Percentiles rank a stretch among this genome's conserved stretches.
These are phyloP conservation scores for Lineus longissimus DNA, from an alignment of 1,140 invertebrate species.

Conservation along the genomic window DNA sequence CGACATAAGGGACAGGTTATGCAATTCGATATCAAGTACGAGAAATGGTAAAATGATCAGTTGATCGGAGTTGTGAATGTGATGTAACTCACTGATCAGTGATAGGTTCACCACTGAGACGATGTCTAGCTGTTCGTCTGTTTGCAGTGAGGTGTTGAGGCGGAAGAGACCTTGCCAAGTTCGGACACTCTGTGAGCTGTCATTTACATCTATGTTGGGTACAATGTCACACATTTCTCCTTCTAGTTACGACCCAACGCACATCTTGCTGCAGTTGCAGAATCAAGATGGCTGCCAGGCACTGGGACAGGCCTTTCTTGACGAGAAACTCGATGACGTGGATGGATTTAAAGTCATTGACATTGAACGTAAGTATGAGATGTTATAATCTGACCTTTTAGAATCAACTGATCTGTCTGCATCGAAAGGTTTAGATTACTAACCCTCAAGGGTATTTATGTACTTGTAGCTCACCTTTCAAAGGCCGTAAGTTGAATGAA, in stretches of 20 bases:
- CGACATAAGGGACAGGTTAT: no score
- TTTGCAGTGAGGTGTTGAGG: neutral
- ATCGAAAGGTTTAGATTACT: no score
- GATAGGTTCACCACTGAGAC: no score
- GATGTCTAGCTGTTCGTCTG: neutral
- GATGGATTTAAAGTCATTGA: neutral
- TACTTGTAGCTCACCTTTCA: no score
- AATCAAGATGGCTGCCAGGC: slow-evolving; percentile 2
- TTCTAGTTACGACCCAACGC: neutral
- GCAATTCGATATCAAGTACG: no score
- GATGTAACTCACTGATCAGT: no score
- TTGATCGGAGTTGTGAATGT: no score
- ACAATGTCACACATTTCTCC: neutral
- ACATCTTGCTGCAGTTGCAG: neutral
- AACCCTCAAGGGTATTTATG: no score
- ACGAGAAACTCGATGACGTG: neutral
- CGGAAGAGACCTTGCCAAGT: neutral
- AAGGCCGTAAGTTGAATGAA: no score
- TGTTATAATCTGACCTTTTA: neutral
- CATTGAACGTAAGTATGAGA: neutral
- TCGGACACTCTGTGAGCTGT: neutral
- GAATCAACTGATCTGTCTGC: no score
- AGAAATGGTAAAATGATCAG: no score
- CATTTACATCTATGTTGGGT: neutral
- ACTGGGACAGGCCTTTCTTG: neutral